These are phyloP conservation scores for Nymphalis c-album DNA, from an alignment of 2,888 invertebrate genomes.

Conservation along the genomic window DNA sequence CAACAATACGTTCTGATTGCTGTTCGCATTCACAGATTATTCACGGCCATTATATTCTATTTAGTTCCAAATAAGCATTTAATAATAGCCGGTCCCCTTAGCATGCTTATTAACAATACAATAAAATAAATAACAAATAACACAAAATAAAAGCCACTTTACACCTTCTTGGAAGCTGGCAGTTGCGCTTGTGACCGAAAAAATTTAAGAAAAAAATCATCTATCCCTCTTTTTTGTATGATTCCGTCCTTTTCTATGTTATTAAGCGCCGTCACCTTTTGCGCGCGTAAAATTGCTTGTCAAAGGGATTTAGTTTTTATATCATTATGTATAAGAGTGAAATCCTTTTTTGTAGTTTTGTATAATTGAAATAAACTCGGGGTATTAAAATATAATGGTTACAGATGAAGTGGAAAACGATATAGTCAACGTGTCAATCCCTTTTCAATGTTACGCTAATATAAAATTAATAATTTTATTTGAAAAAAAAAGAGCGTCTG, in stretches of 20 bases:
- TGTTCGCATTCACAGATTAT: constrained; percentile 72
- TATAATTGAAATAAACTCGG: constrained; percentile 41
- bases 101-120: constrained; percentile 81
- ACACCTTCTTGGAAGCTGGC: constrained; percentile 79
- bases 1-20: constrained; percentile 74
- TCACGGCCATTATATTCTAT: constrained; percentile 80
- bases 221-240: constrained; percentile 49
- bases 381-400: constrained; percentile 62
- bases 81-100: constrained; percentile 71
- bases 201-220: constrained; percentile 53
- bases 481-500: constrained; percentile 38
- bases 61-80: constrained; percentile 81
- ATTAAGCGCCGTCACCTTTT: constrained; percentile 49
- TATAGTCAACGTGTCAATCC: constrained; percentile 75
- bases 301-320: constrained; percentile 21
- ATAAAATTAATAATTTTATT: constrained; percentile 73
- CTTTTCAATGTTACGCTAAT: constrained; percentile 72
- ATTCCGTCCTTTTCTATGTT: constrained; percentile 54
- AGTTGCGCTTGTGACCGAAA: constrained; percentile 61
- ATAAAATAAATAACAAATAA: constrained; percentile 79
- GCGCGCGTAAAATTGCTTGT: constrained; percentile 17
- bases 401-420: constrained; percentile 78
- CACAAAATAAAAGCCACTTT: constrained; percentile 76
- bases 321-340: constrained; percentile 1
- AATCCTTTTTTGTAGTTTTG: constrained; percentile 11